phyloP scores from a whole-genome alignment of 2,888 invertebrate species.

The Plebejus melissa region DNA sequence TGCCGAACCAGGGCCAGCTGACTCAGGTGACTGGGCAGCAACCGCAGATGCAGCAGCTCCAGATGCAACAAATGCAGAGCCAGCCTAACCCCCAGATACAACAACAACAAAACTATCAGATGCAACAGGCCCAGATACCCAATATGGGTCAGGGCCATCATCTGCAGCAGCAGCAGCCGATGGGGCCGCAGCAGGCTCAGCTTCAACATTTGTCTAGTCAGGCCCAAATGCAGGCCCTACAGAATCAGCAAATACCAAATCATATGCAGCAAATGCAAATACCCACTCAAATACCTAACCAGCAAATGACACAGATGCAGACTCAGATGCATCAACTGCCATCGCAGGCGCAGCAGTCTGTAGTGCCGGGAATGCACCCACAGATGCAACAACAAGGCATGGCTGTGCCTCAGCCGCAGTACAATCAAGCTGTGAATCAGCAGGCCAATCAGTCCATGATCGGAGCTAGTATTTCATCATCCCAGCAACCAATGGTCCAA shows the following conservation, averaged over 20 bases:
- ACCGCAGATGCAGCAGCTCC: constrained; percentile 75
- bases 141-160: constrained; percentile 71
- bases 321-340: constrained; percentile 73
- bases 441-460: constrained; percentile 71
- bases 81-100: constrained; percentile 58
- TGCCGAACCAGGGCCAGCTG: constrained; percentile 70
- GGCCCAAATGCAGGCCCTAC: constrained; percentile 73
- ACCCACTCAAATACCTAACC: constrained; percentile 65
- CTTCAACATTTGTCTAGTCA: constrained; percentile 73
- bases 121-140: constrained; percentile 73
- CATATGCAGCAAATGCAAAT: constrained; percentile 78
- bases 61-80: constrained; percentile 73
- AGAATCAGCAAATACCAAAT: constrained; percentile 77
- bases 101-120: constrained; percentile 63
- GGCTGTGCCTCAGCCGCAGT: constrained; percentile 74
- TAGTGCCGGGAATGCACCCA: constrained; percentile 73
- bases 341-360: constrained; percentile 72
- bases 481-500: constrained; percentile 73
- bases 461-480: constrained; percentile 64
- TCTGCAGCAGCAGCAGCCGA: constrained; percentile 66
- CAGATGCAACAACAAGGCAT: constrained; percentile 73
- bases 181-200: constrained; percentile 71
- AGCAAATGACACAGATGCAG: constrained; percentile 75
- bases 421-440: constrained; percentile 73
- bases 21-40: constrained; percentile 69